Evolutionary conservation across 2,888 invertebrate species (phyloP), one percentile per base, ranked within the genome.

Genomic region (Ennomos quercinarius): DNA sequence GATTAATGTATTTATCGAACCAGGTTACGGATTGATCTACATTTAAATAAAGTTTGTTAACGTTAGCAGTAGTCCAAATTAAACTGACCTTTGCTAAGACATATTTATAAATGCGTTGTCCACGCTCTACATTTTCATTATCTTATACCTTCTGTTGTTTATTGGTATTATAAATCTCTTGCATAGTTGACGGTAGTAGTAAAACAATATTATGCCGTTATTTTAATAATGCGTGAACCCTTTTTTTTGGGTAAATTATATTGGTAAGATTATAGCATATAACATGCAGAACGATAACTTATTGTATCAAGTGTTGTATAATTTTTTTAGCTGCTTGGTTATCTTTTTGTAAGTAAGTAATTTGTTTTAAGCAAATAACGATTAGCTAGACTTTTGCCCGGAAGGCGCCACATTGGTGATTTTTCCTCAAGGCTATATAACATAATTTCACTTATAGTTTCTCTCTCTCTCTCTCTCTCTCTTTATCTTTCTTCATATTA

Each of bases 1-100:
- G 40, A 47, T 42, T 11, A 12, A 38, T 45, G 49, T 50, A n/a
- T 38, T 27, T 54, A 54, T 60, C 37, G 42, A 54, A 50, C 34
- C 46, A 35, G 54, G 42, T 55, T 42, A 37, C 42, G 9, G n/a
- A 34, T 49, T 10, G 49, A 17, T 42, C 54, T 38, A 46, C 8
- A 50, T 50, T 50, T 45, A 34, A 17, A 36, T 57, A 37, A 40
- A 37, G 38, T 51, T 47, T 40, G 10, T 37, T 56, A 46, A 40
- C 37, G 44, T 46, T 47, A 55, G 34, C 48, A 51, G 17, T 46
- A 36, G 36, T 49, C 44, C 11, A 44, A 36, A 37, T 44, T 35
- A 44, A 39, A 37, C 40, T 41, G 54, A 47, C 37, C 17, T 11
- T 42, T 42, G 42, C 17, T 3, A 42, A 12, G 17, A 17, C 27